These are phyloP conservation scores for Brachyalestes nurse DNA, from an alignment of 2,797 vertebrate genomes.

Conservation along the genomic window DNA sequence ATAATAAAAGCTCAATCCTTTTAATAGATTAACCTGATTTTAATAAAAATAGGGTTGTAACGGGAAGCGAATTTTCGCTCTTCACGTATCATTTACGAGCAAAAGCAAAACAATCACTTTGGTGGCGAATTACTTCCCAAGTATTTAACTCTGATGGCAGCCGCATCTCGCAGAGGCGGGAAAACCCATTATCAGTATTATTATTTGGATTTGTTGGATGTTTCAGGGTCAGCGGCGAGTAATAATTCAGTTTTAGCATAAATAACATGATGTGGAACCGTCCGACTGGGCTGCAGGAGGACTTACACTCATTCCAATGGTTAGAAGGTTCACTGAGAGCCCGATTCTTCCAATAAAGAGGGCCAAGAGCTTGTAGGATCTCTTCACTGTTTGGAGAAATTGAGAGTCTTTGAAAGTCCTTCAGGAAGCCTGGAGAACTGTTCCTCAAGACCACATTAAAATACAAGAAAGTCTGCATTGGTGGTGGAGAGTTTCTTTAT, in stretches of 20 bases:
- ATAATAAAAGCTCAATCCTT: background rate
- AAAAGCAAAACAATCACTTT: conserved; percentile 42
- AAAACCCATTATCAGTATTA: conserved; percentile 40
- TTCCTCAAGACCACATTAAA: too few species aligned
- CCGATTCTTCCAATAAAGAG: too few species aligned
- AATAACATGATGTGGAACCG: background rate
- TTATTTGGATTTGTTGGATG: conserved; percentile 39
- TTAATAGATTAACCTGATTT: background rate
- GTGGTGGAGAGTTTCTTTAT: too few species aligned
- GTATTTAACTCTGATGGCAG: conserved; percentile 24
- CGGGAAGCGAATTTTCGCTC: background rate
- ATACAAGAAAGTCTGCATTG: too few species aligned
- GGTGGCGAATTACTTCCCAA: conserved; percentile 39
- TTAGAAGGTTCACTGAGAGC: too few species aligned
- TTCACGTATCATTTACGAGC: conserved; percentile 10
- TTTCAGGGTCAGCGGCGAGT: conserved; percentile 19
- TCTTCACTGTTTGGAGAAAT: too few species aligned
- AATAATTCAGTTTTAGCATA: conserved; percentile 36
- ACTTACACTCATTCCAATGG: background rate
- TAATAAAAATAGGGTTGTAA: background rate
- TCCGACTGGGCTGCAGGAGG: background rate
- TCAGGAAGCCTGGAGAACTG: too few species aligned
- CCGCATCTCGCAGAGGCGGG: conserved; percentile 1
- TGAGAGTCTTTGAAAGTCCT: too few species aligned
- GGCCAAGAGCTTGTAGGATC: too few species aligned